phyloP scores from a whole-genome alignment of 2,113 vertebrate species.

The Holacanthus passer region DNA sequence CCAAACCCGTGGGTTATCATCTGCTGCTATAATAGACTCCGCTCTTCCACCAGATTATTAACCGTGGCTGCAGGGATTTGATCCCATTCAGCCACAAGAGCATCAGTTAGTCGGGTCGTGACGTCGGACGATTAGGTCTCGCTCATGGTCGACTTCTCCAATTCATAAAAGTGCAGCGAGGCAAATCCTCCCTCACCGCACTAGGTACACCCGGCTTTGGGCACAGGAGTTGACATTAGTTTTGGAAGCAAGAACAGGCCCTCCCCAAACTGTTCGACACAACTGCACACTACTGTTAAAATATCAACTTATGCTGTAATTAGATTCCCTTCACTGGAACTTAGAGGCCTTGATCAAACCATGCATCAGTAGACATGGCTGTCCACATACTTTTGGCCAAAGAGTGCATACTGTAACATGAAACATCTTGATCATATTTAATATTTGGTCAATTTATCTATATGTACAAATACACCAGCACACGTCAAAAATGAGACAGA shows the following conservation, averaged over 20 bases:
- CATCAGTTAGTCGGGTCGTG: background rate
- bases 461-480: background rate
- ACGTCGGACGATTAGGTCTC: background rate
- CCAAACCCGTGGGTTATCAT: background rate
- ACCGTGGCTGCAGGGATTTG: background rate
- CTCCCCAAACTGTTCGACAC: background rate
- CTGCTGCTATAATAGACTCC: background rate
- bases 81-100: no score
- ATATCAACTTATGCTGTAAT: background rate
- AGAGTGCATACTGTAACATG: no score
- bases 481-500: background rate
- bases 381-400: no score
- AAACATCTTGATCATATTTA: no score
- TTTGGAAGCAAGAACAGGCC: background rate
- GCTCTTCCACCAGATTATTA: background rate
- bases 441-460: background rate
- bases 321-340: background rate
- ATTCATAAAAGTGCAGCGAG: background rate
- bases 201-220: background rate
- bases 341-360: background rate
- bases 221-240: background rate
- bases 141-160: background rate
- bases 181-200: background rate
- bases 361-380: background rate
- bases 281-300: background rate